Percentiles rank a stretch among this genome's conserved stretches.
phyloP scores from a whole-genome alignment of 92 coral and sea anemone species.

The Micromussa lordhowensis region DNA sequence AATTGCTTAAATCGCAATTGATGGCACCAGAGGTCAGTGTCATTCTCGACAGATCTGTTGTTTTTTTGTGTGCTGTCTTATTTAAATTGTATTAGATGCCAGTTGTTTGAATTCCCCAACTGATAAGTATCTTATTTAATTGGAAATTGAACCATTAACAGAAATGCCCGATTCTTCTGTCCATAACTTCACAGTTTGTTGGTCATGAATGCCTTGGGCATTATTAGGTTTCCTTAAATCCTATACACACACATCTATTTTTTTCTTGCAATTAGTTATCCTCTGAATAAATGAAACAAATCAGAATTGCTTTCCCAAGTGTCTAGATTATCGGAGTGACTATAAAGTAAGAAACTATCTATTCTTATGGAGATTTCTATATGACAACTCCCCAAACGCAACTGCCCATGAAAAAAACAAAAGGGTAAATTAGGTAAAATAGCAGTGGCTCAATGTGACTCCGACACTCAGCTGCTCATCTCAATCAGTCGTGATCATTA shows the following conservation, averaged over 20 bases:
- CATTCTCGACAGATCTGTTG: no score
- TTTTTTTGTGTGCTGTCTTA: not conserved
- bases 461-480: not conserved
- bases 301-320: not conserved
- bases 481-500: not conserved
- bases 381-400: not conserved
- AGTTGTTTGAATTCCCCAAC: not conserved
- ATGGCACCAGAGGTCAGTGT: no score
- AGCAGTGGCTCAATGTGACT: not conserved
- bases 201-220: not conserved
- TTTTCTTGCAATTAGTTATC: not conserved
- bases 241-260: not conserved
- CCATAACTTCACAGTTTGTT: not conserved
- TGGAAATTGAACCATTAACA: no score
- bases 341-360: not conserved
- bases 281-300: not conserved
- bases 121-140: no score
- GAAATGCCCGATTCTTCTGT: no score
- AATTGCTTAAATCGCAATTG: no score
- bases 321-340: not conserved
- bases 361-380: not conserved
- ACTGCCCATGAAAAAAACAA: not conserved
- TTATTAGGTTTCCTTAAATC: not conserved
- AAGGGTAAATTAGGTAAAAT: not conserved
- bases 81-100: not conserved